phyloP scores from a whole-genome alignment of 2,888 invertebrate species.

The Alloplasta piceator region DNA sequence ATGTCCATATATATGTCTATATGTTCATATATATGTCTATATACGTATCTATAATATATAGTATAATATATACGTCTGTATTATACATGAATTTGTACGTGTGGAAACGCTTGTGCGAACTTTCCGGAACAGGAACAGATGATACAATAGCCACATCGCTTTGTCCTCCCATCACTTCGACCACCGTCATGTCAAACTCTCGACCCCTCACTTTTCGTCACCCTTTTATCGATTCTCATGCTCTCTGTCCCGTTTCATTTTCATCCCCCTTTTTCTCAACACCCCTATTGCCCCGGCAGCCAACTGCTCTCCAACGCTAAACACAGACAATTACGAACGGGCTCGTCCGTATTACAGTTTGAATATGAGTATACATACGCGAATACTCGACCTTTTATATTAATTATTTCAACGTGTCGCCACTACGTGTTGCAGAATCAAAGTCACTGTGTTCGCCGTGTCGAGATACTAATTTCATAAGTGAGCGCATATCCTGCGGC shows the following conservation, averaged over 20 bases:
- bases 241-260: slow-evolving; percentile 40
- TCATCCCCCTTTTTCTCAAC: slow-evolving; percentile 13
- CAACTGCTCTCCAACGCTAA: slow-evolving; percentile 54
- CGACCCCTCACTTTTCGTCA: slow-evolving; percentile 63
- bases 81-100: not conserved
- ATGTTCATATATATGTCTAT: not conserved
- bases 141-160: slow-evolving; percentile 63
- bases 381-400: slow-evolving; percentile 58
- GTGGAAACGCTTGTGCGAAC: slow-evolving; percentile 43
- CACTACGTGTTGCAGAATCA: slow-evolving; percentile 40
- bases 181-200: slow-evolving; percentile 67
- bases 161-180: slow-evolving; percentile 66
- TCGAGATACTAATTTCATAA: slow-evolving; percentile 10
- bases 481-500: not conserved
- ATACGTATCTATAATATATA: not conserved
- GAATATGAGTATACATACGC: slow-evolving; percentile 32
- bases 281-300: slow-evolving; percentile 1
- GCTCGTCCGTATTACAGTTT: slow-evolving; percentile 24
- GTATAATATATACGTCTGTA: not conserved
- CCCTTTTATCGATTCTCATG: slow-evolving; percentile 66
- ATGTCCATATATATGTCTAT: not conserved
- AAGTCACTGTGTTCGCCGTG: slow-evolving; percentile 26
- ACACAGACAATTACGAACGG: slow-evolving; percentile 60
- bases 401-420: slow-evolving; percentile 60
- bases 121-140: slow-evolving; percentile 66